A percentile compares a stretch with the other conserved stretches of the same genome.
Evolutionary conservation across 2,888 invertebrate genomes (phyloP).

Genomic region (Blomia tropicalis): DNA sequence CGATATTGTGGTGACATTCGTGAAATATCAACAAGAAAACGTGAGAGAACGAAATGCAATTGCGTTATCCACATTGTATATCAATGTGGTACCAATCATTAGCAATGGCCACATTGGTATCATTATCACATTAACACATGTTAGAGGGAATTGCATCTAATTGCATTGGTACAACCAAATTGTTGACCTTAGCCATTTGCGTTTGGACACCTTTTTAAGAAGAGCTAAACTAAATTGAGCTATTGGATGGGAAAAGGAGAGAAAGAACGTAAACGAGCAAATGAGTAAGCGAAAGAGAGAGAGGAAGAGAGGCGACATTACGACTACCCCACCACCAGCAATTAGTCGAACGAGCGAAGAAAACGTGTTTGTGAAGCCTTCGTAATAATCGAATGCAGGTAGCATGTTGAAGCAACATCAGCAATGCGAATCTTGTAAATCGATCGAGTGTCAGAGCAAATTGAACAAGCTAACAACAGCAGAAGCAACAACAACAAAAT

Average conservation of each 20-base stretch:
- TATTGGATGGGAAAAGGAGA: too few relatives aligned
- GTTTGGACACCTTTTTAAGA: conserved; percentile 5
- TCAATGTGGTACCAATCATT: background rate
- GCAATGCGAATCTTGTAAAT: conserved; percentile 1
- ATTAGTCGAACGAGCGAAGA: background rate
- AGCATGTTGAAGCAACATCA: background rate
- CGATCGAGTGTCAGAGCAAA: background rate
- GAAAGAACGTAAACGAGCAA: too few relatives aligned
- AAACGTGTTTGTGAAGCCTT: background rate
- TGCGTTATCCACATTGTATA: background rate
- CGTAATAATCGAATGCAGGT: background rate
- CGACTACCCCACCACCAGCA: background rate
- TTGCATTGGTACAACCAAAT: background rate
- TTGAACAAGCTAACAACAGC: background rate
- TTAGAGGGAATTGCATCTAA: background rate
- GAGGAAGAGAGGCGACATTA: background rate
- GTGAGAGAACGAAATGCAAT: background rate
- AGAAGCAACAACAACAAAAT: too few relatives aligned
- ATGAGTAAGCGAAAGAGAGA: too few relatives aligned
- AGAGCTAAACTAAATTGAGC: too few relatives aligned
- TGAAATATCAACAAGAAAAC: too few relatives aligned
- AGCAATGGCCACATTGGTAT: background rate
- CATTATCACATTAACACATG: conserved; percentile 13
- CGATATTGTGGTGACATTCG: too few relatives aligned
- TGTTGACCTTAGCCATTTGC: background rate